These are phyloP conservation scores for Sitophilus oryzae DNA, from an alignment of 1,140 invertebrate genomes.

Conservation along the genomic window DNA sequence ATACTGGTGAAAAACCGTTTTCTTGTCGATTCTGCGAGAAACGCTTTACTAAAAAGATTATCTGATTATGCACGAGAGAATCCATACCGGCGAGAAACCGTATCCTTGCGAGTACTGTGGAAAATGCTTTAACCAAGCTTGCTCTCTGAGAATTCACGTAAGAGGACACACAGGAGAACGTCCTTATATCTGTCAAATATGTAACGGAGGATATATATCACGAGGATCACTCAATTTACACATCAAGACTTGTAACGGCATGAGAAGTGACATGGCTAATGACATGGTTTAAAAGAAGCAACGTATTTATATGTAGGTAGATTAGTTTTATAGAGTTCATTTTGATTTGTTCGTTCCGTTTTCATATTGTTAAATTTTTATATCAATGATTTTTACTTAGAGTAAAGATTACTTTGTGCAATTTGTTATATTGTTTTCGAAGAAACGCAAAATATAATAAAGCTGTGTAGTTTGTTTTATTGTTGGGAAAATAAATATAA, in stretches of 20 bases:
- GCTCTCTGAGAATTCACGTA: slow-evolving; percentile 48
- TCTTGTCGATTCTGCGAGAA: slow-evolving; percentile 50
- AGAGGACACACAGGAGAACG: slow-evolving; percentile 39
- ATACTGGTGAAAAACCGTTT: slow-evolving; percentile 49
- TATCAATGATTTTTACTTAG: too few relatives aligned
- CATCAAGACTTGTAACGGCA: slow-evolving; percentile 36
- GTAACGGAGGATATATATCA: slow-evolving; percentile 31
- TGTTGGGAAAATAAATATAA: too few relatives aligned
- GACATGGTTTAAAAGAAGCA: too few relatives aligned
- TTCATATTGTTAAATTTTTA: too few relatives aligned
- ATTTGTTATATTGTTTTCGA: too few relatives aligned
- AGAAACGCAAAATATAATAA: too few relatives aligned
- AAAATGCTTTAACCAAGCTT: slow-evolving; percentile 47
- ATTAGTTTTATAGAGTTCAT: too few relatives aligned
- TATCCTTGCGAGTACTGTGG: slow-evolving; percentile 51
- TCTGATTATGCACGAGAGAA: slow-evolving; percentile 52
- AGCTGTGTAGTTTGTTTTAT: too few relatives aligned
- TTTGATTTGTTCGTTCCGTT: too few relatives aligned
- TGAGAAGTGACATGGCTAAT: neutral
- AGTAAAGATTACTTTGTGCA: too few relatives aligned
- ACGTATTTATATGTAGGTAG: too few relatives aligned
- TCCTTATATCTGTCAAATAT: slow-evolving; percentile 37
- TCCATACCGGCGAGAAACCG: slow-evolving; percentile 52
- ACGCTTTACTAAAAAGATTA: slow-evolving; percentile 52
- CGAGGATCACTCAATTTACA: slow-evolving; percentile 37